Percentiles rank a stretch among this genome's conserved stretches.
Evolutionary conservation across 2,797 vertebrate genomes (phyloP).

Genomic region (Falco berigora): DNA sequence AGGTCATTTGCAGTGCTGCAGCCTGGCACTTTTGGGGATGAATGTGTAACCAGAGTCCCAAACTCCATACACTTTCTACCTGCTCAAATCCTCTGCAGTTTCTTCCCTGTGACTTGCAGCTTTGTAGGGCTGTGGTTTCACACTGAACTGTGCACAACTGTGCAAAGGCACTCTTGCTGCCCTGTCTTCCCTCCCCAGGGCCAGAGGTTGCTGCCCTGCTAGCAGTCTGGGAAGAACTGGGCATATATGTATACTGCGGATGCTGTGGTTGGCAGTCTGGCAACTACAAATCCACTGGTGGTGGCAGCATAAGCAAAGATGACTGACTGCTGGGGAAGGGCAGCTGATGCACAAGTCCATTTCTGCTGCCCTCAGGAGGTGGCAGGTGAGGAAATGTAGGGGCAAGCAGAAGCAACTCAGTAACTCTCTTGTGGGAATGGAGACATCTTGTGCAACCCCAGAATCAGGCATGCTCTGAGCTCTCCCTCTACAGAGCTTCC

Average conservation of each 20-base stretch:
- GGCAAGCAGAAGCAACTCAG: background rate
- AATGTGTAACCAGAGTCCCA: background rate
- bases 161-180: background rate
- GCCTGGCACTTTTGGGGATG: background rate
- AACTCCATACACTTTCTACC: background rate
- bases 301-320: background rate
- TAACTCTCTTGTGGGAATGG: background rate
- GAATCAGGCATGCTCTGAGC: background rate
- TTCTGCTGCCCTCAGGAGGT: background rate
- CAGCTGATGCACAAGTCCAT: background rate
- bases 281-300: background rate
- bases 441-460: background rate
- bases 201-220: background rate
- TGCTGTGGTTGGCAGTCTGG: background rate
- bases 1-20: background rate
- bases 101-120: background rate
- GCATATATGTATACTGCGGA: fast-evolving
- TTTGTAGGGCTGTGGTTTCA: background rate
- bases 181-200: background rate
- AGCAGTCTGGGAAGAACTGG: background rate
- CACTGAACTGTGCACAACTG: background rate
- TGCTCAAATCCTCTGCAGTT: background rate
- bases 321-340: background rate
- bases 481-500: background rate
- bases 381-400: background rate